Evolutionary conservation across 2,888 invertebrate species (phyloP).

Genomic region (Pemphredon lugubris): DNA sequence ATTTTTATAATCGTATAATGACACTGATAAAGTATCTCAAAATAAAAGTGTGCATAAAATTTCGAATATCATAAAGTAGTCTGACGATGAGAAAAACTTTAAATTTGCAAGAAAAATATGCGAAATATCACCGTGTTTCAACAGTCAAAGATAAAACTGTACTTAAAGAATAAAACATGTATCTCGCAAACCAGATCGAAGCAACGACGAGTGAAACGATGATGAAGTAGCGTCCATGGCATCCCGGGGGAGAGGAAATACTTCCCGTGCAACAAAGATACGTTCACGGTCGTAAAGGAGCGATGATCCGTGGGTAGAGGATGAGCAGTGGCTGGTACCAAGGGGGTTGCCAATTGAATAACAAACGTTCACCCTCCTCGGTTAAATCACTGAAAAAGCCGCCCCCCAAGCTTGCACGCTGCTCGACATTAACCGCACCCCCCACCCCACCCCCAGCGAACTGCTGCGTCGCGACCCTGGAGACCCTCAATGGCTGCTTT

Average conservation of each 20-base stretch:
- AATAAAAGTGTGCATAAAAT: too few species aligned
- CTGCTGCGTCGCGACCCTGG: constrained; percentile 54
- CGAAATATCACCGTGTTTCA: too few species aligned
- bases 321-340: constrained; percentile 67
- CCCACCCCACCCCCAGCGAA: constrained; percentile 78
- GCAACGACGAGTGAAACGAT: too few species aligned
- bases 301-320: constrained; percentile 56
- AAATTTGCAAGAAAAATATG: too few species aligned
- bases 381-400: constrained; percentile 77
- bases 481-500: constrained; percentile 67
- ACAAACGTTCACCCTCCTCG: constrained; percentile 78
- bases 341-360: constrained; percentile 78
- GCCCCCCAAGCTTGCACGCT: constrained; percentile 69
- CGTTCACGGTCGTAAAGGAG: constrained; percentile 55
- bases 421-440: constrained; percentile 77
- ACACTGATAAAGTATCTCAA: too few species aligned
- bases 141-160: too few species aligned
- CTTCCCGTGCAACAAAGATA: constrained; percentile 34
- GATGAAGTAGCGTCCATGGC: too few species aligned
- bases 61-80: too few species aligned
- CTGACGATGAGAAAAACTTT: too few species aligned
- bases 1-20: too few species aligned
- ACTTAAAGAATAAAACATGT: too few species aligned
- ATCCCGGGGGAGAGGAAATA: background rate
- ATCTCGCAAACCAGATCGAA: too few species aligned